Base-by-base conservation (phyloP, 2,797 vertebrate genomes). In the Enteromius unitaeniatus region DNA sequence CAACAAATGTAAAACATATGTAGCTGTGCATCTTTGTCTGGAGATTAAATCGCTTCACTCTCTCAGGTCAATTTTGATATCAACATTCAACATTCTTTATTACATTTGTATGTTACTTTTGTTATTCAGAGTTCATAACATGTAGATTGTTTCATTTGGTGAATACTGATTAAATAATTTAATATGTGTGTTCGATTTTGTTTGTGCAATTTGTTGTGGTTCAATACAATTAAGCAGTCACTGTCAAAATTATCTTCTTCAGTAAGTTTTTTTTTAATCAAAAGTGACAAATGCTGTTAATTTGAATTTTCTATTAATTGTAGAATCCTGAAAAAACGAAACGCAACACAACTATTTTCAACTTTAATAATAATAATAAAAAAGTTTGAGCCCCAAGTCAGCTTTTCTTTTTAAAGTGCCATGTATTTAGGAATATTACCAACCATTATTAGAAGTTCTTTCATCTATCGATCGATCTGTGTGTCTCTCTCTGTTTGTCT, bases 31-130 rank as follows among this genome's bases (percentile, higher is more conserved):
- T 67, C 3, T 19, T 47, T 79, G 68, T 79, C 14, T 53, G 3
- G 6, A 40, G 34, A 55, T n/a, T 37, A 13, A 9, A 53, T 62
- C 17, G 13, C 65, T 75, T 82, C 40, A 64, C 58, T 31, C 37
- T 47, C 62, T 83, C 73, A 77, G 81, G 81, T 83, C 81, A 77
- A 17, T 67, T 82, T 82, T 65, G 31, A 76, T 76, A 60, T 21
- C 5, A 72, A 31, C 10, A 74, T 2, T 62, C 37, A 19, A 11
- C n/a, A 58, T 60, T 81, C 47, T 45, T 77, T 60, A 72, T 47
- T 72, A 42, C 79, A 62, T 72, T 81, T 81, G 17, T 86, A 85
- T 85, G 23, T 31, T 21, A 70, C 10, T 37, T 55, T 45, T 68
- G 45, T 67, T 67, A n/a, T 67, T 79, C 17, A 53, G 55, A 9